Evolutionary conservation across 2,113 vertebrate genomes (phyloP), one percentile per base, ranked within the genome.

Genomic region (Oncorhynchus nerka): DNA sequence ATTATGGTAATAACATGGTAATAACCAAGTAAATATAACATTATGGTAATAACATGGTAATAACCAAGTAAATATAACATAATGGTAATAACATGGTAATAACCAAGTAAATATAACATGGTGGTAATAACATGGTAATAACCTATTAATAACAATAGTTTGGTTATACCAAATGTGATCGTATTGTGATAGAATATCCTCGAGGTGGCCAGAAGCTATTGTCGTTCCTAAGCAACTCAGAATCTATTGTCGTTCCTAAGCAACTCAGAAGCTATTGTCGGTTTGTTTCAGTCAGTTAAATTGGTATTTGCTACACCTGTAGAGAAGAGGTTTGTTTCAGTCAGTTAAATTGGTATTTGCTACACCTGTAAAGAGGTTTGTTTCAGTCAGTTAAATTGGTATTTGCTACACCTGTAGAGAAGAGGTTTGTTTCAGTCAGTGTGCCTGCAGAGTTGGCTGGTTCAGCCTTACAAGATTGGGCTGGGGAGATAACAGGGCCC

Each of bases 391-490:
- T 4, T 51, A 15, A 71, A 71, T 69, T 6, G 16, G 5, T 64
- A 69, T 48, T 28, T 16, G 13, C 30, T 73, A 49, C 74, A 79
- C 77, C 78, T 81, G 76, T 51, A 68, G 34, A 19, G 24, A 73
- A 77, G 72, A 51, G 68, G 51, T 86, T 80, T 82, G 68, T 81
- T 83, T 85, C 82, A 70, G 62, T 85, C 82, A 68, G 55, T 4
- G 2, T 71, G 39, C 61, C n/a, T 16, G 49, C 49, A 13, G 32
- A 45, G 11, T 4, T 39, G 32, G 16, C 30, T 59, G 73, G 73
- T 4, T 77, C 70, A 9, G 72, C 5, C 49, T 30, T 22, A 57
- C 73, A 73, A 65, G 73, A 69, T 49, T 15, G 61, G 8, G 22
- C 11, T 2, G 61, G 11, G 11, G 73, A 68, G 67, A 76, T 81